phyloP scores from a whole-genome alignment of 1,140 invertebrate genomes.

The Sipha flava region DNA sequence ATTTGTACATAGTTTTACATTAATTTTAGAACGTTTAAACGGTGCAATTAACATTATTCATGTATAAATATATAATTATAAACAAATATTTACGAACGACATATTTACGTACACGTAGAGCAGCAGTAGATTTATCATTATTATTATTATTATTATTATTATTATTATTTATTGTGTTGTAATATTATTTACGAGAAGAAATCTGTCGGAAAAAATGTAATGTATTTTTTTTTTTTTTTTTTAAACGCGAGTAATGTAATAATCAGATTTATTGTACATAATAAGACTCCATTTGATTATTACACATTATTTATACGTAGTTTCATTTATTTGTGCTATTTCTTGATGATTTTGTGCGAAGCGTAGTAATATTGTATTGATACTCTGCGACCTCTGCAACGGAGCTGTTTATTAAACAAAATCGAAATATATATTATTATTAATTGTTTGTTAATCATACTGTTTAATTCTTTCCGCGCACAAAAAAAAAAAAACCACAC shows the following conservation, averaged over 20 bases:
- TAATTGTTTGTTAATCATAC: conserved; percentile 18
- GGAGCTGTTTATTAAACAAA: conserved; percentile 18
- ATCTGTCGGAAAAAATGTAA: not conserved
- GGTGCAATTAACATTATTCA: conserved; percentile 24
- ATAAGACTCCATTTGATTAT: not conserved
- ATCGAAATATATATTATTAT: conserved; percentile 28
- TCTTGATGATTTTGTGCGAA: not conserved
- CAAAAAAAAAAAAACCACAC: too few species aligned
- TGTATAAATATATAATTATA: not conserved
- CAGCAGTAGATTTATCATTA: too few species aligned
- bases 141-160: not conserved
- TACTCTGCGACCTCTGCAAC: not conserved
- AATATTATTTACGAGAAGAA: not conserved
- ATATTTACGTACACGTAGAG: too few species aligned
- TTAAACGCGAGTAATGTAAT: not conserved
- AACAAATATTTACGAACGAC: too few species aligned
- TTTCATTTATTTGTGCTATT: conserved; percentile 12
- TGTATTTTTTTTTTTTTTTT: too few species aligned
- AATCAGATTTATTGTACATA: not conserved
- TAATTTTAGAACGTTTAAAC: conserved; percentile 16
- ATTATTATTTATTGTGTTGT: not conserved
- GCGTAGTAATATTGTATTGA: not conserved
- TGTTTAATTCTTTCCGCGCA: too few species aligned
- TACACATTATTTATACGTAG: not conserved
- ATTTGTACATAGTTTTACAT: not conserved